Conservation (phyloP, 1,140 invertebrate genomes). For the Papilio helenus region DNA sequence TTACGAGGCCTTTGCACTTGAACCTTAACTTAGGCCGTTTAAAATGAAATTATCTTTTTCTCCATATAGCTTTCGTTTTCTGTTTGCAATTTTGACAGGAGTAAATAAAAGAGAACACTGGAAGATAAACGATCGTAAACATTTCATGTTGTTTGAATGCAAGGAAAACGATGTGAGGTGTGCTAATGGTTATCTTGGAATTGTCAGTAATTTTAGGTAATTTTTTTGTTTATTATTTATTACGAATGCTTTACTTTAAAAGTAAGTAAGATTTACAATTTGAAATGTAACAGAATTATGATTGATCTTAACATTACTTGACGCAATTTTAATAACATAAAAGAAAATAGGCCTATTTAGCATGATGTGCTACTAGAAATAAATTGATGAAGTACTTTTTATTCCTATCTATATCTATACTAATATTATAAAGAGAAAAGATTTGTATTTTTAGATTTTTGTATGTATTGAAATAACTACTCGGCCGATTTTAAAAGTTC, state of each 20-base stretch:
- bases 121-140: slow-evolving; percentile 29
- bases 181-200: slow-evolving; percentile 7
- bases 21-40: slow-evolving; percentile 42
- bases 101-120: slow-evolving; percentile 4
- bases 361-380: no score
- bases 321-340: not conserved
- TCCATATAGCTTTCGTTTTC: slow-evolving; percentile 1
- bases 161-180: not conserved
- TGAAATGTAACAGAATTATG: not conserved
- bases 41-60: slow-evolving; percentile 34
- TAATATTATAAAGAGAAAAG: no score
- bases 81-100: slow-evolving; percentile 8
- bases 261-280: not conserved
- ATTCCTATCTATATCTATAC: no score
- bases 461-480: no score
- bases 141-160: slow-evolving; percentile 20
- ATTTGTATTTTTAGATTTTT: not conserved
- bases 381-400: no score
- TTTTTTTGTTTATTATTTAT: not conserved
- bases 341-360: not conserved
- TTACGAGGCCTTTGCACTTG: slow-evolving; percentile 67
- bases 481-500: no score
- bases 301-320: not conserved
- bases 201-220: not conserved
- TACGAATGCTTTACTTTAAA: not conserved